Conservation (phyloP, 2,888 invertebrate genomes). For the Drosophila recens region DNA sequence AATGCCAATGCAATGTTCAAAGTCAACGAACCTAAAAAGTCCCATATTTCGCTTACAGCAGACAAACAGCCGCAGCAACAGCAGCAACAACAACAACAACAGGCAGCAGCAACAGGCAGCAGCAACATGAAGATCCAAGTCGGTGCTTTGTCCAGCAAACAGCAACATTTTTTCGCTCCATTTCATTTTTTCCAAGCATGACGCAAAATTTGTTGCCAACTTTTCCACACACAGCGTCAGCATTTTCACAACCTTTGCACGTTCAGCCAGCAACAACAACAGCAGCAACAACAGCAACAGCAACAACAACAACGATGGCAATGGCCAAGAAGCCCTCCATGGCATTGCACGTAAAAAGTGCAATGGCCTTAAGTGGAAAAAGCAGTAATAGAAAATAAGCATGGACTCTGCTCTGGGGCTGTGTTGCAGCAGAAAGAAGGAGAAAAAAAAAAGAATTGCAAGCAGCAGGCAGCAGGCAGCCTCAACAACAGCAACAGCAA, state of each 20-base stretch:
- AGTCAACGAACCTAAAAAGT: slow-evolving; percentile 81
- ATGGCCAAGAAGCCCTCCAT: slow-evolving; percentile 74
- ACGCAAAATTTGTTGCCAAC: slow-evolving; percentile 80
- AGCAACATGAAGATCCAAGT: slow-evolving; percentile 55
- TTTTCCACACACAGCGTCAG: slow-evolving; percentile 75
- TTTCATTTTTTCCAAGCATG: slow-evolving; percentile 80
- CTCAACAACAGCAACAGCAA: slow-evolving; percentile 19
- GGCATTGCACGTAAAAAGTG: slow-evolving; percentile 81
- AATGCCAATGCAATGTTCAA: slow-evolving; percentile 81
- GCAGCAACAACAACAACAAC: slow-evolving; percentile 8
- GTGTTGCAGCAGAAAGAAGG: slow-evolving; percentile 23
- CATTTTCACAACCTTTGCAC: slow-evolving; percentile 81
- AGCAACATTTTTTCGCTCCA: slow-evolving; percentile 79
- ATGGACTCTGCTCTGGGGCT: slow-evolving; percentile 66
- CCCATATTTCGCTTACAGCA: slow-evolving; percentile 72
- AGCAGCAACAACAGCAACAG: slow-evolving; percentile 21
- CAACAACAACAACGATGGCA: slow-evolving; percentile 63
- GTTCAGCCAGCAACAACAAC: slow-evolving; percentile 49
- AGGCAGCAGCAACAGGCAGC: slow-evolving; percentile 23
- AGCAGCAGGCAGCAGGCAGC: slow-evolving; percentile 46
- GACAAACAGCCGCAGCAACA: slow-evolving; percentile 56
- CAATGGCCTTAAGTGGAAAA: slow-evolving; percentile 81
- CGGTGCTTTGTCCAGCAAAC: slow-evolving; percentile 70
- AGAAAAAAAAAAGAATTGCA: slow-evolving; percentile 66
- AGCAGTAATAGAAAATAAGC: slow-evolving; percentile 82